Evolutionary conservation across 2,888 invertebrate species (phyloP).

Genomic region (Cheilosia impressa): DNA sequence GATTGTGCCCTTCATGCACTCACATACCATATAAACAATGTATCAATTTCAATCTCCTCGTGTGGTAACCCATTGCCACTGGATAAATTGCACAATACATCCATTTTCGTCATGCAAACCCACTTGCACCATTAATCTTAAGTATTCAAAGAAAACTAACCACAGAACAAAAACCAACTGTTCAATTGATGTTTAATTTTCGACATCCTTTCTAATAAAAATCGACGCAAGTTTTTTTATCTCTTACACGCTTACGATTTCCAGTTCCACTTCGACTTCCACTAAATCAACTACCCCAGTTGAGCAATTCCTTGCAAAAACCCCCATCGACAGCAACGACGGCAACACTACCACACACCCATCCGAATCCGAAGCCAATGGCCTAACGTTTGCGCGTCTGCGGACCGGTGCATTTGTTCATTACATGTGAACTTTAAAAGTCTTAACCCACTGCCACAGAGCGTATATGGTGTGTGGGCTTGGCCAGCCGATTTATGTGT

Average conservation of each 20-base stretch:
- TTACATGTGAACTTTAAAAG: constrained; percentile 68
- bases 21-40: no score
- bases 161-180: not conserved
- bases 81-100: no score
- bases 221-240: not conserved
- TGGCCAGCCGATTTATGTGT: constrained; percentile 42
- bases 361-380: constrained; percentile 31
- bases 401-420: constrained; percentile 38
- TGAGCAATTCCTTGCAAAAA: constrained; percentile 4
- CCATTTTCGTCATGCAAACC: no score
- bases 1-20: no score
- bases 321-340: not conserved
- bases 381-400: constrained; percentile 33
- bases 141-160: no score
- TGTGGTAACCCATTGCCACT: no score
- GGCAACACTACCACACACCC: constrained; percentile 33
- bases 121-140: no score
- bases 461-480: constrained; percentile 43
- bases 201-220: constrained; percentile 29
- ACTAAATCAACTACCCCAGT: constrained; percentile 12
- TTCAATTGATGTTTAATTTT: constrained; percentile 3
- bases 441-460: constrained; percentile 72
- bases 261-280: constrained; percentile 36
- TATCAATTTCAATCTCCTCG: no score
- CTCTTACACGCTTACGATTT: constrained; percentile 3